phyloP scores from a whole-genome alignment of 1,140 invertebrate genomes.

The Meloidogyne exigua region DNA sequence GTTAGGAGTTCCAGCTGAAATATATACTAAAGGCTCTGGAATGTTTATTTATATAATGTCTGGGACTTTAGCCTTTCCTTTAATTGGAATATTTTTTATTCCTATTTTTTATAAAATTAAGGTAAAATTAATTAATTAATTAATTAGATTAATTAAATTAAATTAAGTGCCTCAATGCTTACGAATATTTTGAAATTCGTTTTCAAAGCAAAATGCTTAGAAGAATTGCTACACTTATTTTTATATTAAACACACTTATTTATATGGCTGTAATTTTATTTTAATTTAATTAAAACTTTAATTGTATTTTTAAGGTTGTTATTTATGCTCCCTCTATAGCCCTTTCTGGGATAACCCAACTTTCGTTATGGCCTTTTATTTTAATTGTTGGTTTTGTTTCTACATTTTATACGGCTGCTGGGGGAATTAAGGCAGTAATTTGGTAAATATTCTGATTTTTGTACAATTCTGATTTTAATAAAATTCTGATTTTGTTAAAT shows the following conservation, averaged over 20 bases:
- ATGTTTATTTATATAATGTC: conserved; percentile 38
- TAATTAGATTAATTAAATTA: neutral
- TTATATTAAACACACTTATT: conserved; percentile 57
- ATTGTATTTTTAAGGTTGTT: conserved; percentile 12
- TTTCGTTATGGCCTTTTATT: conserved; percentile 51
- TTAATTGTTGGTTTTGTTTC: conserved; percentile 44
- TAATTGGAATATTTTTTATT: conserved; percentile 51
- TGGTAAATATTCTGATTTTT: no score
- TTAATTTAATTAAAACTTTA: neutral
- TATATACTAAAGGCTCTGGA: conserved; percentile 50
- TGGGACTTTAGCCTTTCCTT: conserved; percentile 36
- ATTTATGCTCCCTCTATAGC: conserved; percentile 46
- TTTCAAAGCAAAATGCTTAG: conserved; percentile 51
- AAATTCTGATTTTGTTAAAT: no score
- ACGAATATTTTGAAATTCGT: conserved; percentile 58
- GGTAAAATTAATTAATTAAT: neutral
- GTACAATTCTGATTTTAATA: conserved; percentile 14
- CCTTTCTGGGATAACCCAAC: conserved; percentile 40
- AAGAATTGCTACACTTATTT: conserved; percentile 55
- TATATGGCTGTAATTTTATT: conserved; percentile 56
- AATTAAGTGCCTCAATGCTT: conserved; percentile 57
- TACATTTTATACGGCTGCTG: conserved; percentile 50
- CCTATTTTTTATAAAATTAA: conserved; percentile 48
- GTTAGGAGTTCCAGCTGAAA: conserved; percentile 54
- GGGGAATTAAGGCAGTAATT: conserved; percentile 56